phyloP scores from a whole-genome alignment of 2,797 vertebrate species.

The Syngnathus rostellatus region DNA sequence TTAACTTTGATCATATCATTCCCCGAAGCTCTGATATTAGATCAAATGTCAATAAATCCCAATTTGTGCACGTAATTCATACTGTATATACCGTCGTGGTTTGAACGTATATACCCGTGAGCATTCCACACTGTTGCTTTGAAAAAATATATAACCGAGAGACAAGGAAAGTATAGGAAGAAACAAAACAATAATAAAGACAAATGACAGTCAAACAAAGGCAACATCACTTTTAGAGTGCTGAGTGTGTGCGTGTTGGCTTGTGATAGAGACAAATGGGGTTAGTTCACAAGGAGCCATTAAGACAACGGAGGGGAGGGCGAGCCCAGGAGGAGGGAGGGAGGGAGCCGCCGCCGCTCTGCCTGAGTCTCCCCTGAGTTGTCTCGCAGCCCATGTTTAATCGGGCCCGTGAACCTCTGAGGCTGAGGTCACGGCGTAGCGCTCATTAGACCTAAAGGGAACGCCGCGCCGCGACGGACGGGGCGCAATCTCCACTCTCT shows the following conservation, averaged over 20 bases:
- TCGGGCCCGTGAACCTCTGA: conserved; percentile 62
- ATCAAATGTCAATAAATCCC: background rate
- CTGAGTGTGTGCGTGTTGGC: conserved; percentile 9
- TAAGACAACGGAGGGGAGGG: conserved; percentile 51
- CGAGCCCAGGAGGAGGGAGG: conserved; percentile 18
- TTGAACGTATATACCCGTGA: background rate
- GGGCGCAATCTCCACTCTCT: conserved; percentile 61
- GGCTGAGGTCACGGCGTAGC: conserved; percentile 61
- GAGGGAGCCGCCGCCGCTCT: conserved; percentile 3
- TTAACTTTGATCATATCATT: background rate
- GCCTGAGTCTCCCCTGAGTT: conserved; percentile 43
- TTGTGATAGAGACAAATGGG: conserved; percentile 59
- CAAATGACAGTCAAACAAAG: conserved; percentile 51
- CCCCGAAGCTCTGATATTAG: background rate
- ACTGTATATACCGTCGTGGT: background rate
- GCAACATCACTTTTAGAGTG: background rate
- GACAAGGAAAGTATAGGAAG: conserved; percentile 14
- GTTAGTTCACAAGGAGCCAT: conserved; percentile 57
- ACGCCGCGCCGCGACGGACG: conserved; percentile 57
- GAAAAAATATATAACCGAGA: conserved; percentile 11
- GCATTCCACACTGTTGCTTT: background rate
- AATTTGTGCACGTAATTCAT: background rate
- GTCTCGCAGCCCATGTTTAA: conserved; percentile 62
- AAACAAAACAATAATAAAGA: conserved; percentile 36
- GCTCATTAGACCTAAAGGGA: conserved; percentile 69